Evolutionary conservation across 2,797 vertebrate species (phyloP).

Genomic region (Spea hammondii): DNA sequence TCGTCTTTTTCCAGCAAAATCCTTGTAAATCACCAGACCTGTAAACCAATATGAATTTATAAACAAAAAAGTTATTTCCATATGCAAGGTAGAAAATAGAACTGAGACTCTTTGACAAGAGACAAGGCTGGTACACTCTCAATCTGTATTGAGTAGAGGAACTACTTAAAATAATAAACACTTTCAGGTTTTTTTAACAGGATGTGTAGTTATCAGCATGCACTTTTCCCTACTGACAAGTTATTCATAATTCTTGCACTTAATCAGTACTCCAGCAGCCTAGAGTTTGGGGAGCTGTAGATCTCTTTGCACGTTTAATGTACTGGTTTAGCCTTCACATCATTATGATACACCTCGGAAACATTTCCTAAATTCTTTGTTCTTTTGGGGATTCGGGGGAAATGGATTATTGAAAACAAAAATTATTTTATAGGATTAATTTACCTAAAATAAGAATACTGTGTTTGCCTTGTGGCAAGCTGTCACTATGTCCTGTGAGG

Average conservation of each 20-base stretch:
- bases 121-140: slow-evolving; percentile 16
- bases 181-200: slow-evolving; percentile 31
- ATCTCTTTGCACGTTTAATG: background rate
- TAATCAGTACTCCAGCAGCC: slow-evolving; percentile 31
- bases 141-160: slow-evolving; percentile 2
- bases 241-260: slow-evolving; percentile 23
- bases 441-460: too few relatives aligned
- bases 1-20: too few relatives aligned
- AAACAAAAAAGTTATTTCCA: slow-evolving; percentile 30
- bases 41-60: slow-evolving; percentile 9
- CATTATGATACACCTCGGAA: too few relatives aligned
- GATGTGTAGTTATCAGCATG: slow-evolving; percentile 32
- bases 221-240: slow-evolving; percentile 16
- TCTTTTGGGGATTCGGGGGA: too few relatives aligned
- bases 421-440: too few relatives aligned
- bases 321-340: too few relatives aligned
- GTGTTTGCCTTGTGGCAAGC: too few relatives aligned
- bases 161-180: slow-evolving; percentile 43
- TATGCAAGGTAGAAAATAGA: slow-evolving; percentile 20
- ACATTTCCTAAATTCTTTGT: too few relatives aligned
- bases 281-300: background rate
- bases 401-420: too few relatives aligned
- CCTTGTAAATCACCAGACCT: slow-evolving; percentile 10
- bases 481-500: too few relatives aligned
- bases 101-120: slow-evolving; percentile 28